Conservation (phyloP, 2,113 vertebrate genomes). For the Cephalopholis sonnerati region DNA sequence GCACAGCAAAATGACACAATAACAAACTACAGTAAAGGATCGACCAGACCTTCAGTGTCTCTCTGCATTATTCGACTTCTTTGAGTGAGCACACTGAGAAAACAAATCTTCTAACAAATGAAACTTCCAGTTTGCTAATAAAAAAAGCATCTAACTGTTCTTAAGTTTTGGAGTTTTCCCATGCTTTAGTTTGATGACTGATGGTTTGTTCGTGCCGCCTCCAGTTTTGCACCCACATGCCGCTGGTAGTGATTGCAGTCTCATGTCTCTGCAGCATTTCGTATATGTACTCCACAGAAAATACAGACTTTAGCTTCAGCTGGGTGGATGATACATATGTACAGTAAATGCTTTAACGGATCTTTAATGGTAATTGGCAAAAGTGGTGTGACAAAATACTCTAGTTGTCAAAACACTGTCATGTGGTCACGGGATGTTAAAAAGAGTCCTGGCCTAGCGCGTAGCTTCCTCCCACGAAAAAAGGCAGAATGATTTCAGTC, state of each 20-base stretch:
- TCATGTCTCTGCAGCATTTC: conserved; percentile 42
- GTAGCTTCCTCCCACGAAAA: conserved; percentile 8
- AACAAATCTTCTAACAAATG: neutral
- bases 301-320: conserved; percentile 76
- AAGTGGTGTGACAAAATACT: conserved; percentile 37
- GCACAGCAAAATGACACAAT: conserved; percentile 58
- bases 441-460: conserved; percentile 6
- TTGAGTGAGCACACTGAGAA: neutral
- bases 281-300: conserved; percentile 46
- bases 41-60: conserved; percentile 33
- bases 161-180: conserved; percentile 3
- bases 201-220: conserved; percentile 28
- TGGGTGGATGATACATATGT: conserved; percentile 53
- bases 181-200: conserved; percentile 41
- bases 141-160: conserved; percentile 36
- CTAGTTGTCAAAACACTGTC: conserved; percentile 16
- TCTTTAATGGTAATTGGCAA: conserved; percentile 1
- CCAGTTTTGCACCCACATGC: conserved; percentile 25
- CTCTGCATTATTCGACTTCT: conserved; percentile 34
- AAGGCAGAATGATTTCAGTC: conserved; percentile 54
- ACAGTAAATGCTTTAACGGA: conserved; percentile 48
- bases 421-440: conserved; percentile 10
- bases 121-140: conserved; percentile 43
- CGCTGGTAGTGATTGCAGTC: conserved; percentile 18
- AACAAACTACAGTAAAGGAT: conserved; percentile 40